Evolutionary conservation across 2,888 invertebrate genomes (phyloP), one percentile per base, ranked within the genome.

Genomic region (Rhopalosiphum nymphaeae): DNA sequence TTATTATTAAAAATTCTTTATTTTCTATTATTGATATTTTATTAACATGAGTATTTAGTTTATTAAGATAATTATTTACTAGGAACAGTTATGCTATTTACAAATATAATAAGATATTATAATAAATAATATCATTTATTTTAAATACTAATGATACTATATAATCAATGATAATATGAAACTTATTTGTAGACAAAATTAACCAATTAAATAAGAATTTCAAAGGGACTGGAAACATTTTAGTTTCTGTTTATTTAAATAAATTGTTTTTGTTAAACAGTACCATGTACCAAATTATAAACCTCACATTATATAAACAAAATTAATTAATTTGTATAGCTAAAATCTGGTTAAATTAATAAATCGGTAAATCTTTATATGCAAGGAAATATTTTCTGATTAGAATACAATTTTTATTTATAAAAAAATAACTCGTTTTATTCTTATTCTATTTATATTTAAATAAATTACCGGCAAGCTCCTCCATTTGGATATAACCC

Each of bases 401-500:
- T 21, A 36, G 78, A 78, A 36, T 21, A 25, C 9, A 36, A 36
- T 36, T 36, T 36, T 36, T 9, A 36, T 16, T 78, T 7, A 78
- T 78, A 36, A 78, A 78, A 36, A 78, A 3, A 78, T 25, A 13
- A 29, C 1, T 78, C 0, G 16, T 7, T n/a, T n/a, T 21, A 78
- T 78, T 4, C 36, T 78, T 67, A 7, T 78, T 78, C 0, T 78
- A 25, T 78, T 5, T 78, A 9, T 36, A 89, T 57, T 57, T 16
- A 42, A 89, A 87, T 61, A 42, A 57, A 88, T 53, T 90, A 94
- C 93, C 97, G 98, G 95, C 98, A 98, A n/a, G 96, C 96, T 2
- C 98, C 98, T 78, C 98, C 98, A 96, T 98, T 97, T 0, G 98
- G 98, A 96, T 98, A 99, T 16, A 98, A 96, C 0, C 99, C 99